Base-by-base conservation (phyloP, 1,140 invertebrate species). In the Paraescarpia echinospica region DNA sequence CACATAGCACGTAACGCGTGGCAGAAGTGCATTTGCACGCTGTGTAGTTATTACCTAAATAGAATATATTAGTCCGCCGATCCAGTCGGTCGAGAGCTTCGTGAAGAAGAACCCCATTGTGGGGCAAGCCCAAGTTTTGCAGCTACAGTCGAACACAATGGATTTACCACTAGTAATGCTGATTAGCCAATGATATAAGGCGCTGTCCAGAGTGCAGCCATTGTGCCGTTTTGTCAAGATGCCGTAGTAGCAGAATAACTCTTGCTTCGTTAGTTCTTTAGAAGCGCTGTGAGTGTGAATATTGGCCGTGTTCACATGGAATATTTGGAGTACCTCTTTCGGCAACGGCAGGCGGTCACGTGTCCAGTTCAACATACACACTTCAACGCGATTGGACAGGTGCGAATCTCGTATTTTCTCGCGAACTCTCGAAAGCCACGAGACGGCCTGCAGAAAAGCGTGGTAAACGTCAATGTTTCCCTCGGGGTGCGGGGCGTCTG, bases 361-460 rank as follows among this genome's bases (percentile, higher is more conserved):
- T 33, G 33, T 91, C 91, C 91, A 91, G 14, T 48, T 18, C 34
- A 91, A 91, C 34, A 91, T 35, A 31, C 91, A 91, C 33, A 91
- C 91, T 35, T 91, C 34, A 27, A 91, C 35, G 12, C 33, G 34
- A 33, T 91, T 48, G 35, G 34, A 35, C 33, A 91, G 34, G n/a
- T 48, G 34, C 33, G 34, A 41, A 31, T 33, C 34, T 33, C 33
- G 33, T 35, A 91, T 59, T 91, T 48, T 59, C 33, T 35, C 91
- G 91, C 33, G 91, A 33, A 91, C 41, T 48, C 34, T 33, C 0
- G n/a, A 1, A 33, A 59, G 33, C 91, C 34, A 34, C 14, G 34
- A 12, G 34, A 91, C 33, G 1, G 91, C 35, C 91, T 48, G 34
- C 22, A 91, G 34, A 48, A 41, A 91, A 5, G 34, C 33, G 35